phyloP scores from a whole-genome alignment of 2,113 vertebrate species.

The Phylloscopus whistleri region DNA sequence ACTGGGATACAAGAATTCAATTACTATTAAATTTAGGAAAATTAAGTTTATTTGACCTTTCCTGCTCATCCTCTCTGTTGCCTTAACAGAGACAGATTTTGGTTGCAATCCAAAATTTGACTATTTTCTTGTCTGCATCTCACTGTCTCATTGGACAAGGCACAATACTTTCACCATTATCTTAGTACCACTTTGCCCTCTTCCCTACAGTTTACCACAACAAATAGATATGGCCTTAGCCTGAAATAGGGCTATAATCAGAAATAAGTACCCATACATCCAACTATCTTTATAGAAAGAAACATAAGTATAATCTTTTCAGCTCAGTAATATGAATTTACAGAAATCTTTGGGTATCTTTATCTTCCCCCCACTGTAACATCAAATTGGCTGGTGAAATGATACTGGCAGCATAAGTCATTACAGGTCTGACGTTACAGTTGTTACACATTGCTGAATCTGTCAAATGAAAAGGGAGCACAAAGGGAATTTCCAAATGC shows the following conservation, averaged over 20 bases:
- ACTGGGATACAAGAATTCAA: background rate
- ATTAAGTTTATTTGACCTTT: background rate
- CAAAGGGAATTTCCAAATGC: slow-evolving; percentile 78
- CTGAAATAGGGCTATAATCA: background rate
- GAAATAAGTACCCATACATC: background rate
- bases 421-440: slow-evolving; percentile 73
- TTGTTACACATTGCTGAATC: slow-evolving; percentile 75
- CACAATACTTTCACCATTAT: background rate
- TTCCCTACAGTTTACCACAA: background rate
- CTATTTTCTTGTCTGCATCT: background rate
- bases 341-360: slow-evolving; percentile 38
- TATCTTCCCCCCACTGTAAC: slow-evolving; percentile 21
- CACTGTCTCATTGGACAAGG: background rate
- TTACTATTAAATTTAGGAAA: background rate
- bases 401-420: slow-evolving; percentile 60
- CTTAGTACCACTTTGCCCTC: background rate
- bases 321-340: background rate
- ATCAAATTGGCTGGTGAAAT: slow-evolving; percentile 50
- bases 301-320: background rate
- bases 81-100: background rate
- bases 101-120: background rate
- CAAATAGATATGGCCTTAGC: background rate
- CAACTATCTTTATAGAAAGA: background rate
- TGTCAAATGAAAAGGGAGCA: slow-evolving; percentile 72
- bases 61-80: background rate